Base-by-base conservation (phyloP, 1,140 invertebrate genomes). In the Melanaphis sacchari region DNA sequence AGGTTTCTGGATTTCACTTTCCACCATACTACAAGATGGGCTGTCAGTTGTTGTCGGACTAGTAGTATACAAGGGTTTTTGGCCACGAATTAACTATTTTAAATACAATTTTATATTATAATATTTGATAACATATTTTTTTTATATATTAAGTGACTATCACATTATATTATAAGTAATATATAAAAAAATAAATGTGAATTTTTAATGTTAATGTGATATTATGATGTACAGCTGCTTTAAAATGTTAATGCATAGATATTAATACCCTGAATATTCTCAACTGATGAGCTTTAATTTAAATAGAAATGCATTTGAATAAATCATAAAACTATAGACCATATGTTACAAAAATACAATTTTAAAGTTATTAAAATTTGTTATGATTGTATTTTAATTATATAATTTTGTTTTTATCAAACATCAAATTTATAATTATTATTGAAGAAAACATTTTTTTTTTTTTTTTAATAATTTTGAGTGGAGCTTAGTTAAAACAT, bases 171-270 rank as follows among this genome's bases (percentile, higher is more conserved):
- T 66, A n/a, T 66, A 31, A 11, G n/a, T 8, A n/a, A 31, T 36
- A 76, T 76, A 66, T n/a, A 59, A 31, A 31, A n/a, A n/a, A n/a
- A 59, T 15, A 0, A 4, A 21, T 76, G 31, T 76, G 59, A 76
- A 36, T 49, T 59, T 15, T 26, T 11, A 66, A 38, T 52, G 36
- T 92, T 26, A 92, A 46, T 43, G 38, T 46, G 43, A 49, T 89
- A 24, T 89, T 89, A 21, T 92, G 91, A 92, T 92, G 91, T 92
- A 92, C 91, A 92, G 91, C 91, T 92, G 91, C 91, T 92, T 92
- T 81, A n/a, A 76, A 76, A 76, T 76, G 59, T 76, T 43, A 66
- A 87, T 87, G 40, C 84, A 87, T 43, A 18, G 9, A 89, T 38
- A 36, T 52, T 9, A 89, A 89, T 52, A 52, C 1, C 2, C 36